Conservation (phyloP, 2,797 vertebrate genomes). For the Falco peregrinus region DNA sequence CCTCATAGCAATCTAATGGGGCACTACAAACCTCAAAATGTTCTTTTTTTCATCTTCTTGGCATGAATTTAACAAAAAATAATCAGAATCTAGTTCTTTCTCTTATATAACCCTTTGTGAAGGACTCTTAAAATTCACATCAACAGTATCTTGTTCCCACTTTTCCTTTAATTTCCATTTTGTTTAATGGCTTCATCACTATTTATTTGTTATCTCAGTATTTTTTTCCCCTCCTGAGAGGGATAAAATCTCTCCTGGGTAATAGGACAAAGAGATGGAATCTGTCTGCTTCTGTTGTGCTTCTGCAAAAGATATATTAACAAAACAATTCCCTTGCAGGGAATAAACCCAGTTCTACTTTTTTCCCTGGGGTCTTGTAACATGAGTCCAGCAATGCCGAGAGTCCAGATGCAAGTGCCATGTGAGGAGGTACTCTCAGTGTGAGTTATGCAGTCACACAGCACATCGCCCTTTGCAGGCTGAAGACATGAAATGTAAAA, state of each 20-base stretch:
- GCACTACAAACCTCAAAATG: background rate
- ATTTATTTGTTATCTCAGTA: background rate
- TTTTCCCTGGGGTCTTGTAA: background rate
- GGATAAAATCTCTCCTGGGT: background rate
- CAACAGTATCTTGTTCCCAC: background rate
- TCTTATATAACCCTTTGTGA: conserved; percentile 20
- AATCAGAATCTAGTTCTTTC: conserved; percentile 8
- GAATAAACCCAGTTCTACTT: background rate
- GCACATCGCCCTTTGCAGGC: background rate
- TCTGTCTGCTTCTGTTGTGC: background rate
- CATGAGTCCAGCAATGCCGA: background rate
- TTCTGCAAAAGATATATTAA: background rate
- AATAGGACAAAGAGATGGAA: conserved; percentile 6
- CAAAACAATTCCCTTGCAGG: background rate
- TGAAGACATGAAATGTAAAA: background rate
- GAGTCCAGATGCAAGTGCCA: background rate
- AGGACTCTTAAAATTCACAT: conserved; percentile 24
- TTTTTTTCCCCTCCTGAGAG: background rate
- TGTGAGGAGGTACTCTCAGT: background rate
- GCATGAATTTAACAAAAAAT: background rate
- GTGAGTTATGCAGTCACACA: background rate
- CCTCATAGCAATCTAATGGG: background rate
- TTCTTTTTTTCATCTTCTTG: background rate
- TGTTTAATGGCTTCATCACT: conserved; percentile 7
- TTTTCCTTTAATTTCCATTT: conserved; percentile 39